Evolutionary conservation across 2,113 vertebrate species (phyloP), one percentile per base, ranked within the genome.

Genomic region (Camelus bactrianus): DNA sequence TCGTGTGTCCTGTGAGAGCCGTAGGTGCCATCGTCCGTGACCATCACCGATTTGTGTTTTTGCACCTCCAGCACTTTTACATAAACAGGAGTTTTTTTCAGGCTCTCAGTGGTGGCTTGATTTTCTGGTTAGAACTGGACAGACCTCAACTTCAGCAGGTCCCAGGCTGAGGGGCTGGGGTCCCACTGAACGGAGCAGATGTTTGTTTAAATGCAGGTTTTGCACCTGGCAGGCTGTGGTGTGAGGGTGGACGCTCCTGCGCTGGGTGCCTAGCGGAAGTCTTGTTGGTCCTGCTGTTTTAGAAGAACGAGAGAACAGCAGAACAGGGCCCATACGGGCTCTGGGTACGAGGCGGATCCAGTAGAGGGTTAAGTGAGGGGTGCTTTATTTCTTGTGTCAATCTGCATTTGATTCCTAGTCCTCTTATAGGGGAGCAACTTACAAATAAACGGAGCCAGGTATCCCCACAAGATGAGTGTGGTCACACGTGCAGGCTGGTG

Each of bases 221-320:
- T 1, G 3, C 14, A 0, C 9, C 11, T 19, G 50, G 26, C 22
- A 0, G 0, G 5, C 16, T 28, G 35, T 60, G 12, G 4, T 24
- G 16, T 64, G 46, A 22, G 4, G 1, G 32, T 35, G 50, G 77
- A 22, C 19, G 3, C 8, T 17, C 28, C 17, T 4, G 2, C 20
- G 38, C 28, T 0, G 13, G 7, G 46, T 2, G 17, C 56, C 76
- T 60, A 0, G 3, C 14, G 32, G 22, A 26, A 3, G 52, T 58
- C 56, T 35, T 26, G 46, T 26, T 65, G 62, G 13, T 22, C 22
- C 48, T 12, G 30, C 11, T 83, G 62, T 70, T 83, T 89, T 12
- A 16, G 62, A 22, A 56, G 86, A 58, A 28, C 8, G 8, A 38
- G 28, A 60, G 60, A 54, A 52, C 42, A 6, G 38, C 54, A 6